Percentiles rank a stretch among this genome's conserved stretches.
Evolutionary conservation across 2,797 vertebrate genomes (phyloP).

Genomic region (Chaenodraco wilsoni): DNA sequence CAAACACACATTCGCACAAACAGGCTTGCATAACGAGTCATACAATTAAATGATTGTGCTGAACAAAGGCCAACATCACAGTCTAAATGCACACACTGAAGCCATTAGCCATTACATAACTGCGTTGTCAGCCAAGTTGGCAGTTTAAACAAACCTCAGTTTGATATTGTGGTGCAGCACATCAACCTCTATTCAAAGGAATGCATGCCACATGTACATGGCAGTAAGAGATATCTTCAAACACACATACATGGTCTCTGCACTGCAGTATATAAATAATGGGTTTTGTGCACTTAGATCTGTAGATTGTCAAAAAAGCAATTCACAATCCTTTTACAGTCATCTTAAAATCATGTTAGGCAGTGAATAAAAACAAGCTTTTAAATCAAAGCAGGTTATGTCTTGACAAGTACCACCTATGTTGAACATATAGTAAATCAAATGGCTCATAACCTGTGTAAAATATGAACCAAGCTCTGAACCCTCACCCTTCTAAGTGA

Average conservation of each 20-base stretch:
- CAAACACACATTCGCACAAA: conserved; percentile 6
- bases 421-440: not conserved
- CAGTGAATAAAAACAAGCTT: conserved; percentile 1
- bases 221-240: conserved; percentile 24
- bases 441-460: not conserved
- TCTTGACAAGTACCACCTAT: not conserved
- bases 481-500: not conserved
- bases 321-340: conserved; percentile 13
- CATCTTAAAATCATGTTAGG: not conserved
- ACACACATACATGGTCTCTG: conserved; percentile 9
- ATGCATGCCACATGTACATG: not conserved
- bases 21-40: conserved; percentile 4
- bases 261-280: conserved; percentile 33
- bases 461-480: not conserved
- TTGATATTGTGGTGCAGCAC: conserved; percentile 10
- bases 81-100: conserved; percentile 58
- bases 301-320: conserved; percentile 24
- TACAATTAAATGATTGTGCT: conserved; percentile 39
- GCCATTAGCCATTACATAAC: conserved; percentile 67
- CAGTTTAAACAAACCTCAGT: conserved; percentile 53
- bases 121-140: conserved; percentile 48
- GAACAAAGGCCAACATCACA: conserved; percentile 47
- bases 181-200: conserved; percentile 22
- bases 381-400: conserved; percentile 2
- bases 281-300: conserved; percentile 16